Evolutionary conservation across 1,140 invertebrate species (phyloP).

Genomic region (Camponotus floridanus): DNA sequence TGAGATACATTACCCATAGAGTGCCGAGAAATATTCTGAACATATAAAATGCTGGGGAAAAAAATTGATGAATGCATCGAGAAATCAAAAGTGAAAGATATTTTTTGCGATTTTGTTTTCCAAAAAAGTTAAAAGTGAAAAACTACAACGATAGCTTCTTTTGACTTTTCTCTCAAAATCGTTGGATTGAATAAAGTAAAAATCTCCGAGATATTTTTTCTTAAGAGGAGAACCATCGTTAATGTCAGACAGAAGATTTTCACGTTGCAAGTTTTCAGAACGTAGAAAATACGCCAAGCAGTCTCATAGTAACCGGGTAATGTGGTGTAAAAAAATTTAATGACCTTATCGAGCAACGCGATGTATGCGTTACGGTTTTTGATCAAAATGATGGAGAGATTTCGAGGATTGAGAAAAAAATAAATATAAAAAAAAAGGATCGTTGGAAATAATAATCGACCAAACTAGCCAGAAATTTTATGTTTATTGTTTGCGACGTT

Average conservation of each 20-base stretch:
- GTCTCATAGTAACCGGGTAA: conserved; percentile 28
- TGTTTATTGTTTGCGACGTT: too few relatives aligned
- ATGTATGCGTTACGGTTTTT: conserved; percentile 26
- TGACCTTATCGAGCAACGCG: conserved; percentile 2
- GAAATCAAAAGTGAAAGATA: not conserved
- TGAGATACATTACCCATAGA: not conserved
- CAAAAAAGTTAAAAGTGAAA: not conserved
- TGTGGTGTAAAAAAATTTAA: conserved; percentile 49
- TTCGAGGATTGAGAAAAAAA: not conserved
- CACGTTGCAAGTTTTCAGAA: conserved; percentile 32
- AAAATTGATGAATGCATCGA: not conserved
- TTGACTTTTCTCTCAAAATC: not conserved
- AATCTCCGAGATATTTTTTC: conserved; percentile 14
- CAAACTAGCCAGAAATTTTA: too few relatives aligned
- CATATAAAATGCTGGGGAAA: too few relatives aligned
- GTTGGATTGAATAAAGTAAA: not conserved
- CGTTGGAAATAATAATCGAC: too few relatives aligned
- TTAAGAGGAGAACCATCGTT: not conserved
- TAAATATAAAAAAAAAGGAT: not conserved
- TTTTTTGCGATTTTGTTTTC: not conserved
- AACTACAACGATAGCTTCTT: not conserved
- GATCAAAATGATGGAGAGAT: conserved; percentile 16
- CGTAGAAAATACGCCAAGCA: conserved; percentile 43
- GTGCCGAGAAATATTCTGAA: not conserved
- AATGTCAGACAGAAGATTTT: conserved; percentile 14